These are phyloP conservation scores for Cladorhizidae sp. DNA, from an alignment of 37 sponge, comb jelly and placozoan genomes.

Conservation along the genomic window DNA sequence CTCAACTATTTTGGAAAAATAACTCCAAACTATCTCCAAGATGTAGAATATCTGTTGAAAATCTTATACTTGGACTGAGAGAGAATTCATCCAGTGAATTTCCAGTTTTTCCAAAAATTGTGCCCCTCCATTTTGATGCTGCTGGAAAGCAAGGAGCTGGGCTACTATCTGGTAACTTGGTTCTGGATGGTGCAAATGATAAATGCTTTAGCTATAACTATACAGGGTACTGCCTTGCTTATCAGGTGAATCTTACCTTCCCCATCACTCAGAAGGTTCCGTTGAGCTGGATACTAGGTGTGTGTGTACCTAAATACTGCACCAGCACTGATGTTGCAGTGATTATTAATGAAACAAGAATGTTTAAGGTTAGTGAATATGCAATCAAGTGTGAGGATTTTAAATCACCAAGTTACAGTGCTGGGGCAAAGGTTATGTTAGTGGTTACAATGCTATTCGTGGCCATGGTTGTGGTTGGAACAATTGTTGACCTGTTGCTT, in stretches of 20 bases:
- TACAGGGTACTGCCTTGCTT: slow-evolving; percentile 47
- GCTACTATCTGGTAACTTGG: slow-evolving; percentile 37
- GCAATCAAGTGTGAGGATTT: background rate
- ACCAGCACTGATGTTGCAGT: background rate
- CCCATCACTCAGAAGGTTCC: too few relatives aligned
- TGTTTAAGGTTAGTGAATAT: background rate
- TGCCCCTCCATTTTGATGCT: slow-evolving; percentile 17
- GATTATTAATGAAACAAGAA: background rate
- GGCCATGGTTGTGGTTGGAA: background rate
- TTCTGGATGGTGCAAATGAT: slow-evolving; percentile 53
- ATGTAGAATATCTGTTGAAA: too few relatives aligned
- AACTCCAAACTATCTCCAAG: too few relatives aligned
- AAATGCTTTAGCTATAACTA: slow-evolving; percentile 47
- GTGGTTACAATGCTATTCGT: slow-evolving; percentile 37
- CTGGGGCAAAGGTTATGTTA: slow-evolving; percentile 62
- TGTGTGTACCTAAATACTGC: slow-evolving; percentile 46
- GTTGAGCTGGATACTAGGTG: background rate
- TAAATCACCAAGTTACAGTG: slow-evolving; percentile 6
- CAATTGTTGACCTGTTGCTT: slow-evolving; percentile 15
- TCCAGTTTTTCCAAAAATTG: background rate
- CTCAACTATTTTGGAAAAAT: too few relatives aligned
- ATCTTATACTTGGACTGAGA: too few relatives aligned
- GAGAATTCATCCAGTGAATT: too few relatives aligned
- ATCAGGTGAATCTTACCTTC: background rate
- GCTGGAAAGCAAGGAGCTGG: slow-evolving; percentile 31